Evolutionary conservation across 2,113 vertebrate genomes (phyloP), one percentile per base, ranked within the genome.

Genomic region (Sphaerodactylus townsendi): DNA sequence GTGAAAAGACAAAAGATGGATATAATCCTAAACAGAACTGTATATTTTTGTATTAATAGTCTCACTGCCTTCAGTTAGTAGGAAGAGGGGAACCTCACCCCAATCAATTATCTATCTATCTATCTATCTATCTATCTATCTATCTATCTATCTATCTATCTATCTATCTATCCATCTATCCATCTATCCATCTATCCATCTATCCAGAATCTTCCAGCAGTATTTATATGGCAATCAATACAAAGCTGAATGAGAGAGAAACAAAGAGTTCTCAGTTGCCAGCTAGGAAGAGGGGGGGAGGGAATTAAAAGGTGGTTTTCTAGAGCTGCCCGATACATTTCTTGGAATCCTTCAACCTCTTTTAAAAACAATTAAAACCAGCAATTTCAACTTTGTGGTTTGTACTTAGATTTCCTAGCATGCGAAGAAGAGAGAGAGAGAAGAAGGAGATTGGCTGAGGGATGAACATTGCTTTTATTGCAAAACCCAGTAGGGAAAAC

Each of bases 171-270:
- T 53, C 50, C 19, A 53, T 53, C 50, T 53, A 53, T 53, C 14
- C 50, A 53, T 53, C 48, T 5, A 4, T 5, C 10, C 8, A 11
- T 48, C 6, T 46, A 25, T 25, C 37, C 21, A 39, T 71, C 35
- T 1, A 6, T 6, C 21, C 30, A 10, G 48, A 19, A 50, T 73
- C 73, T 59, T 44, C 64, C 37, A 78, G 83, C 83, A 74, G 77
- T 81, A 70, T 82, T 81, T 86, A 59, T 69, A 66, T 3, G 56
- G 79, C 81, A 6, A 90, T 87, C 87, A 72, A 91, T 91, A 87
- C 2, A n/a, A 62, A 59, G 65, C 68, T 28, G 37, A 64, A 13
- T 23, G 59, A n/a, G 37, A n/a, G 8, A 66, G 72, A 80, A 79
- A 39, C 53, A 73, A 50, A 11, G 17, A 46, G 48, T 44, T 46